A percentile compares a stretch with the other conserved stretches of the same genome.
These are phyloP conservation scores for Pomacea canaliculata DNA, from an alignment of 2,888 invertebrate genomes.

Conservation along the genomic window DNA sequence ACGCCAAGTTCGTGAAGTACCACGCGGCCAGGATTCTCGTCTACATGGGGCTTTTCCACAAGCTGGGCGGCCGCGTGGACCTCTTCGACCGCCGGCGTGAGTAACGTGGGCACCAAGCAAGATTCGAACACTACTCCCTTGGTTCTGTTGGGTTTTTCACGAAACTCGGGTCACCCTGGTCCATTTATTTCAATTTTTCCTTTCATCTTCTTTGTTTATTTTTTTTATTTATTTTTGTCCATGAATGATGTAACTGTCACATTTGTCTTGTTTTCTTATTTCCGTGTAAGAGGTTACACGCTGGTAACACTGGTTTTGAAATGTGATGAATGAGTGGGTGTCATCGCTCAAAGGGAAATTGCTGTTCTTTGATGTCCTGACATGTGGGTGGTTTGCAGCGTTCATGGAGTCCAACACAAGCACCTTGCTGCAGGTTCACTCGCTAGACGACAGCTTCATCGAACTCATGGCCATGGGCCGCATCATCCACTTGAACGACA, in stretches of 20 bases:
- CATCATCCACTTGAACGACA: conserved; percentile 67
- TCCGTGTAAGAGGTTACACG: background rate
- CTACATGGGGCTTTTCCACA: conserved; percentile 76
- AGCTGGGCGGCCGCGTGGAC: conserved; percentile 75
- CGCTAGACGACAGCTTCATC: conserved; percentile 73
- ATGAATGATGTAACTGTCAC: background rate
- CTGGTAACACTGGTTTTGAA: background rate
- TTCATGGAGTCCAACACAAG: conserved; percentile 55
- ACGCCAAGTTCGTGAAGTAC: conserved; percentile 77
- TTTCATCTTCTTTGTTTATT: too few relatives aligned
- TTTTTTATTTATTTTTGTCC: background rate
- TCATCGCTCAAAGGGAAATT: background rate
- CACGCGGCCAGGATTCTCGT: conserved; percentile 77
- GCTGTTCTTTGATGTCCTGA: background rate
- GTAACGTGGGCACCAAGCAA: conserved; percentile 34
- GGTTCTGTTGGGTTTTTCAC: background rate
- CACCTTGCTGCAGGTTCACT: conserved; percentile 61
- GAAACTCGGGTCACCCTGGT: background rate
- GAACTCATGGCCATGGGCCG: conserved; percentile 72
- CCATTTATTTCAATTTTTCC: background rate
- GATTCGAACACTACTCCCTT: background rate
- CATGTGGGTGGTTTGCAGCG: conserved; percentile 41
- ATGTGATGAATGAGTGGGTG: background rate
- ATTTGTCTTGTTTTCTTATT: background rate
- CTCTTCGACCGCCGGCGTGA: conserved; percentile 75